A percentile compares a stretch with the other conserved stretches of the same genome.
Evolutionary conservation across 2,113 vertebrate genomes (phyloP).

Genomic region (Gymnocephalus cernua): DNA sequence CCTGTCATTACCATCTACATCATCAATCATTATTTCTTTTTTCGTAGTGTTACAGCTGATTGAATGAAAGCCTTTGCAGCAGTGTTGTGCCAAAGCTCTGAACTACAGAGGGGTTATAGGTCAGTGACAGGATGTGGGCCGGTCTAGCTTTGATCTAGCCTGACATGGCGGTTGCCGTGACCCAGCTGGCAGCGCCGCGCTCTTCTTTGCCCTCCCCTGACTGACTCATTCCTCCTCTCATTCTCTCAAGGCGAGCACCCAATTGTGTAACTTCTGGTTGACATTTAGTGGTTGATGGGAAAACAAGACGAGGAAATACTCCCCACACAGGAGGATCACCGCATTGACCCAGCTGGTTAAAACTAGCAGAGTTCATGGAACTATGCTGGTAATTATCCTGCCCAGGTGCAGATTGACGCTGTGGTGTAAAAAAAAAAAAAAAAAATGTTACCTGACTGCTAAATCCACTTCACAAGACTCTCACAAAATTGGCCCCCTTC

Average conservation of each 20-base stretch:
- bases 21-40: slow-evolving; percentile 36
- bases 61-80: slow-evolving; percentile 47
- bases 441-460: slow-evolving; percentile 40
- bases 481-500: slow-evolving; percentile 30
- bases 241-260: slow-evolving; percentile 34
- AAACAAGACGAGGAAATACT: slow-evolving; percentile 35
- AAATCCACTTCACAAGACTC: slow-evolving; percentile 40
- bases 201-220: slow-evolving; percentile 46
- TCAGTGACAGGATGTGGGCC: slow-evolving; percentile 78
- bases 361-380: slow-evolving; percentile 11
- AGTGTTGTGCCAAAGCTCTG: slow-evolving; percentile 34
- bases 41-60: slow-evolving; percentile 38
- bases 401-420: slow-evolving; percentile 14
- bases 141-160: slow-evolving; percentile 74
- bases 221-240: slow-evolving; percentile 58
- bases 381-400: slow-evolving; percentile 11
- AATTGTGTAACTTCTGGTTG: slow-evolving; percentile 62
- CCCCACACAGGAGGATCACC: slow-evolving; percentile 9
- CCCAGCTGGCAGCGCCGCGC: slow-evolving; percentile 73
- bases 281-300: slow-evolving; percentile 59
- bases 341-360: slow-evolving; percentile 15
- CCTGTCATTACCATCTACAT: slow-evolving; percentile 23
- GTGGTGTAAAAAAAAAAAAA: slow-evolving; percentile 31
- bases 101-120: slow-evolving; percentile 71
- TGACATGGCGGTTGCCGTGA: slow-evolving; percentile 70